Conservation (phyloP, 1,140 invertebrate species). For the Apis florea region DNA sequence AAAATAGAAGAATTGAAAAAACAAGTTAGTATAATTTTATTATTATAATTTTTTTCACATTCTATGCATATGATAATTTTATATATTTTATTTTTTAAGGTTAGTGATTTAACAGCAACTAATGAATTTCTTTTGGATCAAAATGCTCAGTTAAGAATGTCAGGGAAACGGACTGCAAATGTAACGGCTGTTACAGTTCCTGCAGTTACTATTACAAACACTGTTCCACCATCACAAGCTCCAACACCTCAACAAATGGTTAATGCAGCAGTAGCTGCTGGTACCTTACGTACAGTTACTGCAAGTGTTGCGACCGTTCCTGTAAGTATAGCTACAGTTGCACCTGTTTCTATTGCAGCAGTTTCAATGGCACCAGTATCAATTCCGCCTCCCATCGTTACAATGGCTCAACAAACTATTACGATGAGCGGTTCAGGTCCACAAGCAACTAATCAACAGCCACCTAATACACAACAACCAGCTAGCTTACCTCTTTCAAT, state of each 20-base stretch:
- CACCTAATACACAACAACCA: conserved; percentile 74
- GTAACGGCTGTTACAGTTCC: conserved; percentile 82
- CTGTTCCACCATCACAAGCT: conserved; percentile 79
- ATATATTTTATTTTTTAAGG: conserved; percentile 66
- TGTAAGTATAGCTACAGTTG: conserved; percentile 83
- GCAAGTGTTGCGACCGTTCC: conserved; percentile 85
- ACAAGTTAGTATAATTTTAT: conserved; percentile 76
- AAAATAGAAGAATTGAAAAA: conserved; percentile 89
- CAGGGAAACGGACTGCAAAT: conserved; percentile 81
- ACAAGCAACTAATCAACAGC: conserved; percentile 76
- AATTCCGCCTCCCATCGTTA: conserved; percentile 83
- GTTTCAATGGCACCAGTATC: conserved; percentile 83
- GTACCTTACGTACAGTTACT: conserved; percentile 82
- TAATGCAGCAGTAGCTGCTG: conserved; percentile 76
- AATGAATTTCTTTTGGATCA: conserved; percentile 91
- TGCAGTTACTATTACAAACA: conserved; percentile 82
- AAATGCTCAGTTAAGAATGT: conserved; percentile 88
- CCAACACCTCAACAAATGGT: conserved; percentile 80
- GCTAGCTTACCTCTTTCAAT: conserved; percentile 79
- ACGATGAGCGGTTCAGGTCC: conserved; percentile 77
- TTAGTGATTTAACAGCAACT: conserved; percentile 87
- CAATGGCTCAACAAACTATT: conserved; percentile 81
- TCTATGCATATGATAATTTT: not conserved
- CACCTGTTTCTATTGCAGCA: conserved; percentile 82
- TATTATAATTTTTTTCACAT: not conserved